phyloP scores from a whole-genome alignment of 1,140 invertebrate species.

The Spodoptera litura region DNA sequence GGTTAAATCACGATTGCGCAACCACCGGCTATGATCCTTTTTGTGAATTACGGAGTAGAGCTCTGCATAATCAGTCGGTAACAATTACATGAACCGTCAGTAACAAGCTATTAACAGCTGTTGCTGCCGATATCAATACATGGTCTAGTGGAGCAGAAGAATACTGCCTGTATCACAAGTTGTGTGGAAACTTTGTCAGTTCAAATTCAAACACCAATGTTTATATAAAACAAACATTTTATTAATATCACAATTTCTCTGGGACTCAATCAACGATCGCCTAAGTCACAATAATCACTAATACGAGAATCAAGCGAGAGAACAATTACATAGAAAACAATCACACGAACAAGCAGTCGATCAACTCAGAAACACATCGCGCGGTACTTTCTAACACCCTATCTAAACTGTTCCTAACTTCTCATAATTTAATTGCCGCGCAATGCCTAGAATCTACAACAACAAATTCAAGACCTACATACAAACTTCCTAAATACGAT shows the following conservation, averaged over 20 bases:
- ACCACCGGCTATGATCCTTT: conserved; percentile 8
- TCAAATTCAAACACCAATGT: conserved; percentile 36
- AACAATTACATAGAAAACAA: conserved; percentile 53
- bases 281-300: conserved; percentile 65
- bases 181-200: neutral
- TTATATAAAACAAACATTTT: conserved; percentile 74
- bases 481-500: conserved; percentile 47
- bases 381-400: conserved; percentile 51
- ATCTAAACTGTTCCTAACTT: conserved; percentile 51
- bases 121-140: conserved; percentile 1
- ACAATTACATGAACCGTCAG: conserved; percentile 39
- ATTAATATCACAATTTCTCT: conserved; percentile 85
- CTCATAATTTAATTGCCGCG: conserved; percentile 55
- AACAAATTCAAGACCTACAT: conserved; percentile 51
- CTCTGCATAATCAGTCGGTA: conserved; percentile 20
- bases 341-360: conserved; percentile 58
- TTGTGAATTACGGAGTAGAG: neutral
- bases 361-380: conserved; percentile 51
- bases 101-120: conserved; percentile 14
- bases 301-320: conserved; percentile 67
- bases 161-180: conserved; percentile 3
- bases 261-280: conserved; percentile 68
- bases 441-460: conserved; percentile 30
- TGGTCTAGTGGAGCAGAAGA: conserved; percentile 28
- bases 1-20: conserved; percentile 36